These are phyloP conservation scores for Limnothrissa miodon DNA, from an alignment of 2,113 vertebrate species.

Conservation along the genomic window DNA sequence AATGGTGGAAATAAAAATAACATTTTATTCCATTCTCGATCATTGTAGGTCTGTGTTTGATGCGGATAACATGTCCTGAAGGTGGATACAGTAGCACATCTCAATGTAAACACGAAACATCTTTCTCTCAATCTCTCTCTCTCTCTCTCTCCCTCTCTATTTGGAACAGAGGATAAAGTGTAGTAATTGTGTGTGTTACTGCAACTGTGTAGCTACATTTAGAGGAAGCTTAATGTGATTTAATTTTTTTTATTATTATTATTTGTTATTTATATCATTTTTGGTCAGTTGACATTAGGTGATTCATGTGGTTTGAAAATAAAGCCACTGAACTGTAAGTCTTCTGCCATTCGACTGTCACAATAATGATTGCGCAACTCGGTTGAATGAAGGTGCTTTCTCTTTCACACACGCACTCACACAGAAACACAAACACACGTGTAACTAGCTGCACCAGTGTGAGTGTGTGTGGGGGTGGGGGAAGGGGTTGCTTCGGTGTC, in stretches of 20 bases:
- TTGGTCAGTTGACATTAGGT: constrained; percentile 56
- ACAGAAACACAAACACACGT: background rate
- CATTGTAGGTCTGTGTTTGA: background rate
- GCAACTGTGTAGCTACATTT: constrained; percentile 54
- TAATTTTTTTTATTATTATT: background rate
- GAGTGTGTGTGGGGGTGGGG: background rate
- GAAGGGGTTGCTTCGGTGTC: background rate
- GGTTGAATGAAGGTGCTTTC: constrained; percentile 55
- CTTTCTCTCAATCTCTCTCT: background rate
- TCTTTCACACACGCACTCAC: background rate
- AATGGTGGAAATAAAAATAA: background rate
- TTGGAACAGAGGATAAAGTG: constrained; percentile 53
- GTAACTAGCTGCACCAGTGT: constrained; percentile 12
- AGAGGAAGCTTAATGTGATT: constrained; percentile 44
- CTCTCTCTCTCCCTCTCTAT: background rate
- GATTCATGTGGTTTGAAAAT: constrained; percentile 62
- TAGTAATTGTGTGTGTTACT: constrained; percentile 46
- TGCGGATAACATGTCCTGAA: constrained; percentile 7
- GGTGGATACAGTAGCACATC: background rate
- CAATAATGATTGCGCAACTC: constrained; percentile 60
- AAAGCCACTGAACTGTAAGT: constrained; percentile 64
- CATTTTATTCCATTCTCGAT: background rate
- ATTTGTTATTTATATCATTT: background rate
- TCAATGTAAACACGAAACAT: background rate
- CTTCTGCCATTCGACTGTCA: constrained; percentile 66